Evolutionary conservation across 1,140 invertebrate species (phyloP).

Genomic region (Stenopsyche tienmushanensis): DNA sequence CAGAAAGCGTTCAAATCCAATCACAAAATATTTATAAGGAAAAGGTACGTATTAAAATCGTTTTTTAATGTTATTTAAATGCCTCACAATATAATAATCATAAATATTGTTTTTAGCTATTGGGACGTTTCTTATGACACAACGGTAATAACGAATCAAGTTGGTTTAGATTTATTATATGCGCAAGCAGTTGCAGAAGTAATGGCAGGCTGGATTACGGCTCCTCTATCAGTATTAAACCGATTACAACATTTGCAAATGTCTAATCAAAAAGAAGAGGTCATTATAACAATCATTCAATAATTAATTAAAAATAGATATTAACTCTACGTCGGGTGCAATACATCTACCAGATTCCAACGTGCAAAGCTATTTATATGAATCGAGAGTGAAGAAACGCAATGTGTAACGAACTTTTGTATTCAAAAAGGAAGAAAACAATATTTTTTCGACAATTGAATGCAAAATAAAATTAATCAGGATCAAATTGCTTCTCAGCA

Average conservation of each 20-base stretch:
- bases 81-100: background rate
- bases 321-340: background rate
- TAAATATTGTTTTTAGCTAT: constrained; percentile 64
- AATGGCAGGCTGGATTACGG: constrained; percentile 80
- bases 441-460: no score
- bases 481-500: no score
- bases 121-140: constrained; percentile 87
- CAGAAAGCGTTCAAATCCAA: constrained; percentile 65
- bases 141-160: constrained; percentile 75
- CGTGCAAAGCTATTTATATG: background rate
- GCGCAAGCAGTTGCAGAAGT: constrained; percentile 85
- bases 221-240: constrained; percentile 67
- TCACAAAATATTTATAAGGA: constrained; percentile 73
- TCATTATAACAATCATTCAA: constrained; percentile 45
- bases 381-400: no score
- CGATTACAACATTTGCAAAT: constrained; percentile 71
- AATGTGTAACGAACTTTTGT: no score
- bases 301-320: background rate
- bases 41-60: constrained; percentile 63
- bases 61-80: constrained; percentile 14
- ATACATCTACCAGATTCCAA: no score
- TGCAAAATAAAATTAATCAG: no score
- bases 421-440: no score
- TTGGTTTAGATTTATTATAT: constrained; percentile 85
- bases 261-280: constrained; percentile 79